These are phyloP conservation scores for Ctenicera cuprea DNA, from an alignment of 2,888 invertebrate genomes.

Conservation along the genomic window DNA sequence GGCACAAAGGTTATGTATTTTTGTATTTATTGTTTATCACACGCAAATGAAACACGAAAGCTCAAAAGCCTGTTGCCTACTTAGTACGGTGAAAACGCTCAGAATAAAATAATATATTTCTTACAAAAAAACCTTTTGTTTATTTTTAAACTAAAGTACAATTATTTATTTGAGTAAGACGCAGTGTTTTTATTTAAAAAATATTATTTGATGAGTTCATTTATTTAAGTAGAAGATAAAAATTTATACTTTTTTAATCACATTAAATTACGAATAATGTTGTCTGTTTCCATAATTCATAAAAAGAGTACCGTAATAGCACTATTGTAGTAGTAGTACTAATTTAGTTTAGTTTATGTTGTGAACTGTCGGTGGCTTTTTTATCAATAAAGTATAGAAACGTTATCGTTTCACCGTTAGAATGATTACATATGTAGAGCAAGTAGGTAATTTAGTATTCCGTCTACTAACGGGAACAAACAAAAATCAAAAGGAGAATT, in stretches of 20 bases:
- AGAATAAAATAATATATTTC: conserved; percentile 20
- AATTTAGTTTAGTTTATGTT: no score
- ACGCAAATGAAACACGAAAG: conserved; percentile 46
- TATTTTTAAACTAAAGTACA: neutral
- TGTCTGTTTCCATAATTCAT: no score
- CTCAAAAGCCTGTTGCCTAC: conserved; percentile 44
- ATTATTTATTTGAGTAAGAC: neutral
- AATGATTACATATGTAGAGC: conserved; percentile 44
- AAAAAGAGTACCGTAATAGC: no score
- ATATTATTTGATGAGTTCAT: no score
- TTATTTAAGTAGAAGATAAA: no score
- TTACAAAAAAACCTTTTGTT: no score
- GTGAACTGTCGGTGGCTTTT: no score
- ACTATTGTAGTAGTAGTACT: no score
- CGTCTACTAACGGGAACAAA: conserved; percentile 42
- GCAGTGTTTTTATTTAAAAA: no score
- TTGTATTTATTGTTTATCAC: conserved; percentile 48
- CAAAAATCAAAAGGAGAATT: conserved; percentile 45
- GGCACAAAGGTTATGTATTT: conserved; percentile 48
- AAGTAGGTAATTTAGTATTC: conserved; percentile 45
- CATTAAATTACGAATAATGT: no score
- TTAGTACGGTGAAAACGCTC: conserved; percentile 35
- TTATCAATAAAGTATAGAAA: conserved; percentile 9
- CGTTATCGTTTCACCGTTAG: conserved; percentile 31
- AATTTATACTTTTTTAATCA: no score